A percentile compares a stretch with the other conserved stretches of the same genome.
Evolutionary conservation across 2,113 vertebrate genomes (phyloP).

Genomic region (Thamnaconus septentrionalis): DNA sequence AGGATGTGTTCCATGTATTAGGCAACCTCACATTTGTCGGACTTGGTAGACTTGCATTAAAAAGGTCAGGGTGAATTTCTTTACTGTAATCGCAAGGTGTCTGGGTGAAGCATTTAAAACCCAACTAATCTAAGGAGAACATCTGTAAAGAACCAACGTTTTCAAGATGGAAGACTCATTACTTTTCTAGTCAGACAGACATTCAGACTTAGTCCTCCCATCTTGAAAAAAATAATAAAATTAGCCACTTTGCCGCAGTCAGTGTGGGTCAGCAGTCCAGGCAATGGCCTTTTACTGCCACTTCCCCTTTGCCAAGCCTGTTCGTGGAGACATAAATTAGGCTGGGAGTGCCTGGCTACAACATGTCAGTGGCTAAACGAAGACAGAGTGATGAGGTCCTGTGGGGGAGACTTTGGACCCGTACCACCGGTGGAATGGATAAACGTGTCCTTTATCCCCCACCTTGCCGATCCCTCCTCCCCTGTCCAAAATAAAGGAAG

Average conservation of each 20-base stretch:
- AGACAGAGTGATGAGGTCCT: conserved; percentile 77
- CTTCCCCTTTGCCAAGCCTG: conserved; percentile 61
- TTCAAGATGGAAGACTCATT: conserved; percentile 49
- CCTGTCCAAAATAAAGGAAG: conserved; percentile 44
- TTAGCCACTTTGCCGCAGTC: conserved; percentile 62
- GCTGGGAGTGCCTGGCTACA: conserved; percentile 69
- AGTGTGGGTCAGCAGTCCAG: conserved; percentile 58
- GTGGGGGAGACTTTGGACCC: conserved; percentile 65
- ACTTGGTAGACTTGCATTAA: conserved; percentile 24
- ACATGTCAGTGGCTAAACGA: conserved; percentile 75
- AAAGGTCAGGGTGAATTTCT: conserved; percentile 42
- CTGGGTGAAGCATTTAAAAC: conserved; percentile 6
- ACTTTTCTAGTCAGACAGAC: conserved; percentile 50
- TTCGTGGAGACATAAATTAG: conserved; percentile 72
- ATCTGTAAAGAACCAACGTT: conserved; percentile 37
- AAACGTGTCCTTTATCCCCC: conserved; percentile 57
- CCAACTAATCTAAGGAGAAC: conserved; percentile 28
- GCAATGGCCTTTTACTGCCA: conserved; percentile 63
- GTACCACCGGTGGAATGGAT: conserved; percentile 47
- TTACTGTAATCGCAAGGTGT: conserved; percentile 39
- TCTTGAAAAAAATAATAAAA: conserved; percentile 67
- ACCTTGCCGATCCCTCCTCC: conserved; percentile 14
- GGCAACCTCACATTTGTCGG: conserved; percentile 44
- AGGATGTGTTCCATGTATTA: conserved; percentile 49
- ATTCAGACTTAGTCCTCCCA: conserved; percentile 62